phyloP scores from a whole-genome alignment of 2,888 invertebrate genomes.

The Pantelozetes paolii region DNA sequence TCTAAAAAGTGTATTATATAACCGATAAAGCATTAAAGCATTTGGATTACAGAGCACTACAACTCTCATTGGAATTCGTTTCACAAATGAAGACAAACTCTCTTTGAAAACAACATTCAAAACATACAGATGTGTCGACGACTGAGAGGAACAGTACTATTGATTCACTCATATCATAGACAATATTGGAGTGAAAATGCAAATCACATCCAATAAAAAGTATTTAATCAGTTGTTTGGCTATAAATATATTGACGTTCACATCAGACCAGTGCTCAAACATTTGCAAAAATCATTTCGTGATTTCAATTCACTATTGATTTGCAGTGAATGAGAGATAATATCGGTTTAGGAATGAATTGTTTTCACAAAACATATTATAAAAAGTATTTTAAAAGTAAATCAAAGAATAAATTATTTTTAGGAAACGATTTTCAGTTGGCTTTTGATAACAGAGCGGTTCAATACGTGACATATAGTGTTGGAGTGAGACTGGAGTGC shows the following conservation, averaged over 20 bases:
- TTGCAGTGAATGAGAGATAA: too few relatives aligned
- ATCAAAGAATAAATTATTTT: slow-evolving; percentile 29
- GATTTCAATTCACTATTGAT: too few relatives aligned
- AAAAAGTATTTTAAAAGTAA: too few relatives aligned
- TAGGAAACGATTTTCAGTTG: slow-evolving; percentile 7
- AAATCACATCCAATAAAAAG: too few relatives aligned
- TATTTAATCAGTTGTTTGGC: too few relatives aligned
- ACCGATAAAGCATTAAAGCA: slow-evolving; percentile 26
- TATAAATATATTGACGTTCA: too few relatives aligned
- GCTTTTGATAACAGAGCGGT: too few relatives aligned
- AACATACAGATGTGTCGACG: slow-evolving; percentile 27
- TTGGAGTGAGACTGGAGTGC: neutral
- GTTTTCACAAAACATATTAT: too few relatives aligned
- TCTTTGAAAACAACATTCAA: slow-evolving; percentile 9
- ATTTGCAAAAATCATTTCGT: too few relatives aligned
- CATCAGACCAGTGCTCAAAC: too few relatives aligned
- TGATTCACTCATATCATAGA: slow-evolving; percentile 4
- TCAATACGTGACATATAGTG: slow-evolving; percentile 21
- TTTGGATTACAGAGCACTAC: slow-evolving; percentile 15
- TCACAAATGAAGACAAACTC: slow-evolving; percentile 8
- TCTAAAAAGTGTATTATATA: slow-evolving; percentile 22
- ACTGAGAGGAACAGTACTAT: slow-evolving; percentile 12
- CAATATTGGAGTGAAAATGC: too few relatives aligned
- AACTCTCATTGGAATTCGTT: slow-evolving; percentile 15
- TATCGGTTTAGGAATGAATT: too few relatives aligned